Base-by-base conservation (phyloP, 2,888 invertebrate species). In the Melanostoma mellinum region DNA sequence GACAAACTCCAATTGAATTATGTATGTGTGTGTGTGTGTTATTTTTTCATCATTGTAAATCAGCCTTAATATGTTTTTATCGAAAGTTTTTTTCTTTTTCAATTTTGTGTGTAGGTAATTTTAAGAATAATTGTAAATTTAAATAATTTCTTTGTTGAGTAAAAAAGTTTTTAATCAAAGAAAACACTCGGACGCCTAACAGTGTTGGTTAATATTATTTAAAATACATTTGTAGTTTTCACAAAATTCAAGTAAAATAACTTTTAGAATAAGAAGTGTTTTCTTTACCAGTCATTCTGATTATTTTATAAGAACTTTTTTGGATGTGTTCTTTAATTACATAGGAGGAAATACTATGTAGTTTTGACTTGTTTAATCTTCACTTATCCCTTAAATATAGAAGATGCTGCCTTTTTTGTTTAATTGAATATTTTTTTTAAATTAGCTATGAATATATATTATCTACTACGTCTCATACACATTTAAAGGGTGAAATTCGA, bases 41-140 rank as follows among this genome's bases (percentile, higher is more conserved):
- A 42, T 63, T 46, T 46, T 48, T 42, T 69, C 53, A 20, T 20
- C 20, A 20, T 50, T 84, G 84, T 84, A 84, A 84, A 84, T 84
- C 84, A 84, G 84, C 84, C 84, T 84, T 84, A 67, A 84, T 74
- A 79, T 60, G 73, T 67, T 74, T 78, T 71, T 46, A 72, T 81
- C 76, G 71, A 81, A 81, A 81, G 53, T 81, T 65, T 72, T 72
- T 42, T 75, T 48, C 42, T 73, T 52, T 52, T 44, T 42, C 42
- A 56, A 60, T 58, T 55, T 63, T 73, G 48, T 55, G 40, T 67
- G 44, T 56, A 48, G 38, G n/a, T 61, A 48, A 38, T 40, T 50
- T 61, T 40, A 2, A 10, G 30, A 36, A 36, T 71, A 58, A 53
- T 73, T 44, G 20, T 52, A 52, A 72, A 58, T 32, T 36, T 48